These are phyloP conservation scores for Phrynocephalus vlangalii DNA, from an alignment of 2,797 vertebrate genomes.

Conservation along the genomic window DNA sequence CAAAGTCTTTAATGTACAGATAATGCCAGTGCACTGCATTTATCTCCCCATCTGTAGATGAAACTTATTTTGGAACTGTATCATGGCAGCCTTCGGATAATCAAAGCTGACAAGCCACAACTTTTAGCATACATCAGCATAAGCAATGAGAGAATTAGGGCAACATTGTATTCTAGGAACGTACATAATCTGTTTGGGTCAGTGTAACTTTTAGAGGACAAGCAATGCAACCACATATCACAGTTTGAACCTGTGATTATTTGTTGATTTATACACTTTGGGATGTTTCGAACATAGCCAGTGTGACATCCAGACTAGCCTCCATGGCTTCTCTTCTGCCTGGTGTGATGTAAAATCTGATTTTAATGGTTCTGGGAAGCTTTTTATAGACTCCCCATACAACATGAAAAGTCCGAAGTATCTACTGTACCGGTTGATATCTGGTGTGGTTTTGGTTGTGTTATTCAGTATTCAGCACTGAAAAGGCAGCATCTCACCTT, in stretches of 20 bases:
- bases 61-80: slow-evolving; percentile 13
- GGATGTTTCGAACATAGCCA: neutral
- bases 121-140: slow-evolving; percentile 6
- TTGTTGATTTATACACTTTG: neutral
- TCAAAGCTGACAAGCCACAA: slow-evolving; percentile 17
- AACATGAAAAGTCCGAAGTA: too few relatives aligned
- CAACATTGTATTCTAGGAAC: slow-evolving; percentile 14
- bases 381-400: neutral
- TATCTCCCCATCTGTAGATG: slow-evolving; percentile 24
- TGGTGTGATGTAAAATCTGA: too few relatives aligned
- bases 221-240: neutral
- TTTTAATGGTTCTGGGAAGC: neutral
- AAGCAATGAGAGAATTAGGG: neutral
- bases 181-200: neutral
- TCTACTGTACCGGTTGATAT: too few relatives aligned
- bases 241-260: neutral
- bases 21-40: neutral
- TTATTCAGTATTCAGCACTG: too few relatives aligned
- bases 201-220: neutral
- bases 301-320: too few relatives aligned
- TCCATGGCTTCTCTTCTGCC: neutral
- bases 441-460: too few relatives aligned
- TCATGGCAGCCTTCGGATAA: slow-evolving; percentile 14
- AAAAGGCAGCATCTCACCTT: neutral
- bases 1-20: slow-evolving; percentile 22